Evolutionary conservation across 2,888 invertebrate species (phyloP).

Genomic region (Netelia virgata): DNA sequence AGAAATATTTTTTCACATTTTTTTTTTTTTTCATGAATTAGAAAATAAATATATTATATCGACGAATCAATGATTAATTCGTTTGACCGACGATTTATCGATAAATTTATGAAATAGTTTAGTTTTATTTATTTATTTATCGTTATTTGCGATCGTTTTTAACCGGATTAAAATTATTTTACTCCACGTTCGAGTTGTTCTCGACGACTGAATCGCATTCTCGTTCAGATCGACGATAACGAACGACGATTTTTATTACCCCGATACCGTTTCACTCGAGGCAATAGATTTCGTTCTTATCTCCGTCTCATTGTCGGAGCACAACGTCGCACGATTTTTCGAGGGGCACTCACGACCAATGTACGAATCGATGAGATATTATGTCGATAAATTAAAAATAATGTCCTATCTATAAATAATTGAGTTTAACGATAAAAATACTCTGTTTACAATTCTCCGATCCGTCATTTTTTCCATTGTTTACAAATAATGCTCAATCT

Average conservation of each 20-base stretch:
- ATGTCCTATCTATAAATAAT: neutral
- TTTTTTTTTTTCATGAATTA: neutral
- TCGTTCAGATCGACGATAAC: conserved; percentile 33
- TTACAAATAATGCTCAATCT: too few relatives aligned
- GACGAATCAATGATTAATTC: too few relatives aligned
- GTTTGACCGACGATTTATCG: neutral
- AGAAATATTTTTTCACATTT: conserved; percentile 6
- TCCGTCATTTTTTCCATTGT: too few relatives aligned
- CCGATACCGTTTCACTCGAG: conserved; percentile 57
- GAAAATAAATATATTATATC: too few relatives aligned
- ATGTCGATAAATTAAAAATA: neutral
- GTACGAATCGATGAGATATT: conserved; percentile 23
- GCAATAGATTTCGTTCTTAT: conserved; percentile 55
- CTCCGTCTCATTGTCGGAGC: conserved; percentile 29
- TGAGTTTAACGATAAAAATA: neutral
- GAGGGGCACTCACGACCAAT: neutral
- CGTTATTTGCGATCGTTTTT: neutral
- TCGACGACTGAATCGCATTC: conserved; percentile 50
- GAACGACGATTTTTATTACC: conserved; percentile 20
- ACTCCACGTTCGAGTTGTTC: conserved; percentile 29
- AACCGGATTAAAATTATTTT: conserved; percentile 19
- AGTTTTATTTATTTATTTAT: conserved; percentile 10
- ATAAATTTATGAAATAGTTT: neutral
- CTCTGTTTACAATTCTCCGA: too few relatives aligned
- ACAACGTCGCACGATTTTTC: conserved; percentile 50